Evolutionary conservation across 2,113 vertebrate genomes (phyloP), one percentile per base, ranked within the genome.

Genomic region (Melanostigma gelatinosum): DNA sequence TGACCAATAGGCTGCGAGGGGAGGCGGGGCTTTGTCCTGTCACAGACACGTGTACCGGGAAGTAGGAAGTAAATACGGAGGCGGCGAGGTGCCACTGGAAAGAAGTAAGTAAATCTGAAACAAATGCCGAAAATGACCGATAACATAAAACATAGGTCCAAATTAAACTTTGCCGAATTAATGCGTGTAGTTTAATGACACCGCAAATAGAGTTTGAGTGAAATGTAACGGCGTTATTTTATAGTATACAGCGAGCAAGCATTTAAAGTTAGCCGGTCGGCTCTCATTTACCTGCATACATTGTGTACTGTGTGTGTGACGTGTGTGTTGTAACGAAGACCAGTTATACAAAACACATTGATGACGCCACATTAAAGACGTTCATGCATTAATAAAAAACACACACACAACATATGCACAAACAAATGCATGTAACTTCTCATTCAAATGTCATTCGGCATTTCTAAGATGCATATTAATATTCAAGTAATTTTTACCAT

Each of bases 1-100:
- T 57, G 38, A 3, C 93, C 90, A 94, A 86, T 93, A 48, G 42
- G 9, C 61, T 42, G 36, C 38, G 0, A 64, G 20, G 18, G 44
- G 12, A 34, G 94, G 94, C 88, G 90, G 93, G 90, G 78, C 85
- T 93, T 69, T 1, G 1, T 0, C 1, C 55, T 67, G 46, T 91
- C 77, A 84, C 38, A 87, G 93, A 87, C 92, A 96, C 95, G 95
- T 95, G 94, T 93, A 92, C 94, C 79, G 63, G 85, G 90, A 95
- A 94, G 90, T 54, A 94, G 95, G 95, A 95, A 95, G 93, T 94
- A 94, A 94, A 95, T 89, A 92, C 67, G 55, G 9, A 73, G 58
- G 71, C 83, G 55, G 63, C 50, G 85, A 16, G 73, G 80, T 84
- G 78, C 72, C 34, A 11, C 77, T 50, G 54, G 77, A 75, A 72